Evolutionary conservation across 2,888 invertebrate species (phyloP), one percentile per base, ranked within the genome.

Genomic region (Spilosoma lubricipeda): DNA sequence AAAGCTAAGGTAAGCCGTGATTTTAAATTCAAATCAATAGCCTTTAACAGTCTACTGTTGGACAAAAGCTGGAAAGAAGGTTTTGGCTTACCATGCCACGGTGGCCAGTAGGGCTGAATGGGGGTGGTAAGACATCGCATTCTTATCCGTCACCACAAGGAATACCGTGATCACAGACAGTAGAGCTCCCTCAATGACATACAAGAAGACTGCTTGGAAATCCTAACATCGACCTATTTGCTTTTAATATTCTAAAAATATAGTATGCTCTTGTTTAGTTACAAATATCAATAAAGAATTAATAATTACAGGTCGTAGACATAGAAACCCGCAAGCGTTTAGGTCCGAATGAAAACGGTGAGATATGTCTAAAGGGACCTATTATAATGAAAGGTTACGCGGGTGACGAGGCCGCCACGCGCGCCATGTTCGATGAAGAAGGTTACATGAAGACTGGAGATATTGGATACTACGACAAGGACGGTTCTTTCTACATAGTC

Each of bases 381-480:
- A 80, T 88, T 4, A 77, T 90, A 20, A 93, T 93, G 93, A 92
- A 91, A 70, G 92, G 93, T 2, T 93, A 93, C 75, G 84, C 86
- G 0, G 89, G 88, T 15, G 80, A 92, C 77, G 89, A 88, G 39
- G 85, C 82, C 0, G 90, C 90, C 23, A 89, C 93, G 0, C 82
- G 82, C 0, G 86, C 88, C 20, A 89, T 90, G 64, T 76, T 91
- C 7, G 93, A 93, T 68, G 87, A 88, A 2, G 93, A 93, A 73
- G 93, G 93, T 0, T 94, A 86, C 77, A 82, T 93, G 66, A 92
- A 90, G 82, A 93, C 93, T 20, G 93, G 93, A 3, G 93, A 94
- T 80, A 90, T 94, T 67, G 93, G 93, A 0, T 93, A 91, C 82
- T 94, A 92, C 72, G 93, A 94, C 75, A 73, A 86, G n/a, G 93